Conservation (phyloP, 1,140 invertebrate species). For the Drosophila prosaltans region DNA sequence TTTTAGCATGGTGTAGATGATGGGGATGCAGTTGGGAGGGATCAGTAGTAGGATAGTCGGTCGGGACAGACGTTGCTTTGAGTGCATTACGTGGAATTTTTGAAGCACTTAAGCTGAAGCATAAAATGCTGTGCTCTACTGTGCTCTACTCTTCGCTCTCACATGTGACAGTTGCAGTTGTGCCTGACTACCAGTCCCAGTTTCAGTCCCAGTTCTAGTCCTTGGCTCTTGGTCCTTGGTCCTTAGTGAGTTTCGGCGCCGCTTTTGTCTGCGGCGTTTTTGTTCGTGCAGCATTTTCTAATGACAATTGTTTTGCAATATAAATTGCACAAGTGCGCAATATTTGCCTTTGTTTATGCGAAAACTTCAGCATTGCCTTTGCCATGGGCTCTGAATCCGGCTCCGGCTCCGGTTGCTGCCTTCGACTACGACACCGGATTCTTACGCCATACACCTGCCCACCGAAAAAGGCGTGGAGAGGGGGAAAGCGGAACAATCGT, state of each 20-base stretch:
- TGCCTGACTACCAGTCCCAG: constrained; percentile 23
- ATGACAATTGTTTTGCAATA: constrained; percentile 83
- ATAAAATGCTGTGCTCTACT: constrained; percentile 68
- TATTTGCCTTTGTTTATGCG: constrained; percentile 82
- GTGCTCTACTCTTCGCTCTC: constrained; percentile 43
- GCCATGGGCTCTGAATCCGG: constrained; percentile 4
- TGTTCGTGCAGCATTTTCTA: constrained; percentile 82
- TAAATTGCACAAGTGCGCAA: constrained; percentile 83
- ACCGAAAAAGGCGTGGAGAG: constrained; percentile 48
- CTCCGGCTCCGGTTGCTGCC: constrained; percentile 5
- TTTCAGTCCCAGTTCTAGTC: constrained; percentile 33
- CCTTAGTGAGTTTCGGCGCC: constrained; percentile 40
- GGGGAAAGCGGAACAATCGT: constrained; percentile 40
- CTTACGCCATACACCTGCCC: constrained; percentile 73
- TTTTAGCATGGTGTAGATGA: constrained; percentile 32
- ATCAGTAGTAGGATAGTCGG: constrained; percentile 1
- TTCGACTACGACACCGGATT: constrained; percentile 7
- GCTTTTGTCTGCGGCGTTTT: constrained; percentile 76
- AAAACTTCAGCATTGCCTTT: constrained; percentile 70
- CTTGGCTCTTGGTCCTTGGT: constrained; percentile 47
- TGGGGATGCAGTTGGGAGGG: neutral
- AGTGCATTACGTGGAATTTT: constrained; percentile 82
- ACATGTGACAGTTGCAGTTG: constrained; percentile 82
- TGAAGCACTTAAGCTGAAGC: constrained; percentile 80
- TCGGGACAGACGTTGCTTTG: constrained; percentile 69